phyloP scores from a whole-genome alignment of 2,113 vertebrate genomes.

The Pollimyrus isidori region DNA sequence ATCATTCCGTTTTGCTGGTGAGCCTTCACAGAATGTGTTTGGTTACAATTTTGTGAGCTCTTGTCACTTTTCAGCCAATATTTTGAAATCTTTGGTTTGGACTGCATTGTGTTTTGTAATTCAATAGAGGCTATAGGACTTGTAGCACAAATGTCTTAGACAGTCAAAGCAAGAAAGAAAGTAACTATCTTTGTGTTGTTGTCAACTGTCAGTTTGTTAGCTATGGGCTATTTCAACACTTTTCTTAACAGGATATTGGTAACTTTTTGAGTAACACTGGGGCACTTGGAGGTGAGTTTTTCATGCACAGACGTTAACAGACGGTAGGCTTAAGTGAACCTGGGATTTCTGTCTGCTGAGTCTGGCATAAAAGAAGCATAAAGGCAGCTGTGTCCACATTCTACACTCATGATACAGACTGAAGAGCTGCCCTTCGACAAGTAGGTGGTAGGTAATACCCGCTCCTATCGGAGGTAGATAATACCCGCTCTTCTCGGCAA shows the following conservation, averaged over 20 bases:
- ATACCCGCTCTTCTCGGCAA: background rate
- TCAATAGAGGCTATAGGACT: background rate
- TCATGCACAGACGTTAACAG: background rate
- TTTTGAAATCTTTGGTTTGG: background rate
- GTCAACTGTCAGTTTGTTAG: background rate
- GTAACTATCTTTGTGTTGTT: background rate
- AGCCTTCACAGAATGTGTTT: background rate
- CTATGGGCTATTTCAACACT: background rate
- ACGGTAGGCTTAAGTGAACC: background rate
- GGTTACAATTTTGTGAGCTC: background rate
- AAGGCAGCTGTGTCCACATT: background rate
- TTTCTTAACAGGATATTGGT: background rate
- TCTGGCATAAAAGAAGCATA: background rate
- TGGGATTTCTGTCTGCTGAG: background rate
- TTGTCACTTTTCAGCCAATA: background rate
- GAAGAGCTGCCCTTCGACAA: background rate
- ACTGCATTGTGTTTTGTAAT: background rate
- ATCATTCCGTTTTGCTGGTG: background rate
- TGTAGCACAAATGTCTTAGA: background rate
- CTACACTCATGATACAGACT: background rate
- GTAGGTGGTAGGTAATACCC: background rate
- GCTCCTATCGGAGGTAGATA: background rate
- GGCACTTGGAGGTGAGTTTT: background rate
- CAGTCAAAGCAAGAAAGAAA: background rate
- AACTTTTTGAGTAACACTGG: background rate